Base-by-base conservation (phyloP, 2,888 invertebrate genomes). In the Rhagium mordax region DNA sequence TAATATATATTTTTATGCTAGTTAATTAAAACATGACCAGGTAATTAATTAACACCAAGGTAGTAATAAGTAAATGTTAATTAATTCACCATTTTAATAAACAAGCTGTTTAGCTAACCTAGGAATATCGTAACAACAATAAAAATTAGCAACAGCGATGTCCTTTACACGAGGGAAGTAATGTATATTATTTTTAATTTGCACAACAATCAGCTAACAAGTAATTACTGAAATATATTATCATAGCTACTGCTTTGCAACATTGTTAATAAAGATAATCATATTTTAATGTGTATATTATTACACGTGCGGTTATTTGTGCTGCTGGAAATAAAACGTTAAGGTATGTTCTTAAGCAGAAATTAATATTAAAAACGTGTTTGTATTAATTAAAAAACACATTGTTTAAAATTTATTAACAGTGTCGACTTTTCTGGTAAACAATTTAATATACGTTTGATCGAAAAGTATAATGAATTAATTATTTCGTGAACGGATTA, bases 71-170 rank as follows among this genome's bases (percentile, higher is more conserved):
- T 16, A 49, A 64, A 27, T 51, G 64, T 29, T 51, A 64, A 64
- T 64, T 49, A 18, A 64, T 64, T 64, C 64, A 51, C 16, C 33
- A 53, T 29, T 53, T 51, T 33, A 33, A 65, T 33, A 51, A 65
- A 65, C 65, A 65, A 18, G 33, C 18, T 65, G 65, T 65, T 64
- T 33, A 20, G 29, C 16, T 57, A 57, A 41, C 41, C 41, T 41
- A 41, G 33, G 33, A 33, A 27, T 51, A 65, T 53, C 18, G 51
- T 53, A 65, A 65, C 53, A 65, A 65, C 49, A 33, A 51, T 51
- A 65, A 29, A 65, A 53, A 65, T 65, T 65, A 65, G 65, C 65
- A 7, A 18, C 53, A 65, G 53, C 33, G 53, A 65, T 64, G 62
- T 64, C 62, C 65, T 53, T 33, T 53, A 51, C 29, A 33, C 18